Percentiles rank a stretch among this genome's conserved stretches.
These are phyloP conservation scores for Polypedilum pembai DNA, from an alignment of 1,140 invertebrate genomes.

Conservation along the genomic window DNA sequence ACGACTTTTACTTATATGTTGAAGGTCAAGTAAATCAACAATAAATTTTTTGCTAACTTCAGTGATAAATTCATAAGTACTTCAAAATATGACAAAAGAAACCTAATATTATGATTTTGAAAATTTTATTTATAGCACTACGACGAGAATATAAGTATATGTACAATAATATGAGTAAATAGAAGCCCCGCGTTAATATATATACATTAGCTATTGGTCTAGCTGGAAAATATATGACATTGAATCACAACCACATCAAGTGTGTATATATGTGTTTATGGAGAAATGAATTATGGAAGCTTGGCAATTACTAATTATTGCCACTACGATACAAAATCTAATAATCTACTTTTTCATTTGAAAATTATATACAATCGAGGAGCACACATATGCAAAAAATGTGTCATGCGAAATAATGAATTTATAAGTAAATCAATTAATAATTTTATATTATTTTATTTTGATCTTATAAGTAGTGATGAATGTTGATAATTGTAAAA, in stretches of 20 bases:
- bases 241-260: neutral
- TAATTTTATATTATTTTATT: neutral
- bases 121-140: neutral
- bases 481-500: too few species aligned
- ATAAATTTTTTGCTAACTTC: neutral
- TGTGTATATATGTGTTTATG: neutral
- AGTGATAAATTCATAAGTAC: neutral
- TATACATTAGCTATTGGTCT: neutral
- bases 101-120: neutral
- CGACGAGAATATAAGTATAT: conserved; percentile 4
- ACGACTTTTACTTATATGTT: neutral
- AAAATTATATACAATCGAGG: neutral
- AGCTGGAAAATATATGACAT: neutral
- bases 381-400: neutral
- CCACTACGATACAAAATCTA: neutral
- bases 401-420: conserved; percentile 6
- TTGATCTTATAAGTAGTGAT: too few species aligned
- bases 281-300: neutral
- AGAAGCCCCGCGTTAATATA: conserved; percentile 15
- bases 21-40: neutral
- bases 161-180: neutral
- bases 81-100: conserved; percentile 1
- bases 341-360: neutral
- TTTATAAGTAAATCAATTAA: neutral
- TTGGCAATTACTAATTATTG: neutral